These are phyloP conservation scores for Chymomyza caudatula DNA, from an alignment of 2,888 invertebrate genomes.

Conservation along the genomic window DNA sequence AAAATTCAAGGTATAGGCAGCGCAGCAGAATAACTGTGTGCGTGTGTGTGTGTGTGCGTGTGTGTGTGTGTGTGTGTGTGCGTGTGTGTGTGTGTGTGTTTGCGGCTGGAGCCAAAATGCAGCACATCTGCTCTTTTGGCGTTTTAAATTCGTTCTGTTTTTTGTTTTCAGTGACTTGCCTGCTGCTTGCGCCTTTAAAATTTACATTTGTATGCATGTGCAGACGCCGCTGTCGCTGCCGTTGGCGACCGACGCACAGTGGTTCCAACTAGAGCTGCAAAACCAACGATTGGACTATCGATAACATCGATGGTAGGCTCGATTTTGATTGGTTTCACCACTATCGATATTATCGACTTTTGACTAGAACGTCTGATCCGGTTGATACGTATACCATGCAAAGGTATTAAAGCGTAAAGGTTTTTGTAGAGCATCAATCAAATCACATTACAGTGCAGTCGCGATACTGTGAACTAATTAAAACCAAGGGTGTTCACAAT, in stretches of 20 bases:
- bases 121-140: slow-evolving; percentile 3
- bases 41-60: not conserved
- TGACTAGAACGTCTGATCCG: no score
- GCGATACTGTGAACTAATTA: no score
- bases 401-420: no score
- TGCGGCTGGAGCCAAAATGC: slow-evolving; percentile 2
- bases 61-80: not conserved
- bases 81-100: not conserved
- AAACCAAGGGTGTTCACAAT: no score
- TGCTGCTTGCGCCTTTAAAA: not conserved
- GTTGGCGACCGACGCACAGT: slow-evolving; percentile 30
- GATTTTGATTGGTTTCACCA: no score
- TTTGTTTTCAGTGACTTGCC: not conserved
- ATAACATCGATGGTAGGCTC: no score
- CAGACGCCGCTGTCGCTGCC: slow-evolving; percentile 19
- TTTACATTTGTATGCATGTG: slow-evolving; percentile 65
- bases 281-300: no score
- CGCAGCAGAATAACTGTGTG: not conserved
- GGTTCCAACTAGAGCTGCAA: no score
- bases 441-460: no score
- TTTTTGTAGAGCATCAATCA: no score
- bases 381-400: no score
- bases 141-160: not conserved
- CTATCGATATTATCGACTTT: no score
- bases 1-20: not conserved